A percentile compares a stretch with the other conserved stretches of the same genome.
phyloP scores from a whole-genome alignment of 2,888 invertebrate genomes.

The Drosophila gaucha region DNA sequence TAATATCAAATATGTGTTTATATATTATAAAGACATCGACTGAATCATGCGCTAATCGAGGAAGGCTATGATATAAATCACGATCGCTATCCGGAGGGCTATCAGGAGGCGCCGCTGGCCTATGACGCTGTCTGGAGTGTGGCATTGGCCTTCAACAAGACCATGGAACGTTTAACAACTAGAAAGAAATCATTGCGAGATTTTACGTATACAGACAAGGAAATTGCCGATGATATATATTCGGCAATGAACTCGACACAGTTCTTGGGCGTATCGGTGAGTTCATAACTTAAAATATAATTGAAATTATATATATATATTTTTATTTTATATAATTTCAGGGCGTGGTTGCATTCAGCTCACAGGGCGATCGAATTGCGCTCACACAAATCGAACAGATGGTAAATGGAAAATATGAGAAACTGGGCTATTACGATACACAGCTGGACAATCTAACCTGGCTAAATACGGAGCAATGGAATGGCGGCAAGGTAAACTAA shows the following conservation, averaged over 20 bases:
- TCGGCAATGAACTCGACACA: constrained; percentile 99
- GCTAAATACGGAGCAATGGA: constrained; percentile 96
- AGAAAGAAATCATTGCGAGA: constrained; percentile 93
- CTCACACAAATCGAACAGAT: constrained; percentile 99
- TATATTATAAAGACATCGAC: constrained; percentile 87
- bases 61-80: constrained; percentile 94
- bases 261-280: constrained; percentile 98
- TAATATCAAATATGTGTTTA: neutral
- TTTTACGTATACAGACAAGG: constrained; percentile 97
- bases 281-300: constrained; percentile 76
- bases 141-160: constrained; percentile 98
- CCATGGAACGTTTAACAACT: constrained; percentile 93
- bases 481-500: constrained; percentile 87
- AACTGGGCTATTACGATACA: constrained; percentile 98
- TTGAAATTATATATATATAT: neutral
- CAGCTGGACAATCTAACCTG: constrained; percentile 98
- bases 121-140: constrained; percentile 99
- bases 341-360: constrained; percentile 99
- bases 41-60: constrained; percentile 92
- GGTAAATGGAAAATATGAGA: constrained; percentile 96
- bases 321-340: constrained; percentile 82
- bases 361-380: constrained; percentile 99
- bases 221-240: constrained; percentile 97
- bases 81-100: constrained; percentile 95
- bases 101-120: constrained; percentile 98